Base-by-base conservation (phyloP, 2,888 invertebrate genomes). In the Platerodrilus igneus region DNA sequence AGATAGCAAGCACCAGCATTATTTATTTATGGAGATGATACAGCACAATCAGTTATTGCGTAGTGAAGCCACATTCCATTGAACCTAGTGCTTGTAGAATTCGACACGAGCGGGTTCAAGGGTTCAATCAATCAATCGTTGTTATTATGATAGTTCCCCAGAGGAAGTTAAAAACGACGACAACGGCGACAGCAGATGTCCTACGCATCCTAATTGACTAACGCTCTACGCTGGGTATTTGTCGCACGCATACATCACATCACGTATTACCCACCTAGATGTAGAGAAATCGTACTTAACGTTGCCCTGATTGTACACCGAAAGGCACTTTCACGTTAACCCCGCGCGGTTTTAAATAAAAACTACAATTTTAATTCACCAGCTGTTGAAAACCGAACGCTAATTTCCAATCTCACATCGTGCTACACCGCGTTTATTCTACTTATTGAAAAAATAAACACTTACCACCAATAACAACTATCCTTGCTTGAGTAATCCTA, bases 321-420 rank as follows among this genome's bases (percentile, higher is more conserved):
- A 43, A 48, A 49, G 54, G 50, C 56, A 56, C 56, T 56, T 56
- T 56, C 56, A 56, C 56, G 53, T 46, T 32, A 41, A 51, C 45
- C 43, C 52, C 43, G n/a, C n/a, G n/a, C n/a, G n/a, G n/a, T n/a
- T n/a, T n/a, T n/a, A n/a, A n/a, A n/a, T n/a, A n/a, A n/a, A n/a
- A n/a, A n/a, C n/a, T n/a, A n/a, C n/a, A n/a, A n/a, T n/a, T n/a
- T n/a, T n/a, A n/a, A n/a, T n/a, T n/a, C n/a, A n/a, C n/a, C n/a
- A n/a, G n/a, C n/a, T n/a, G n/a, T n/a, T n/a, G n/a, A n/a, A n/a
- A n/a, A n/a, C n/a, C n/a, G n/a, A n/a, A n/a, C n/a, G n/a, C n/a
- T n/a, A n/a, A n/a, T n/a, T n/a, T n/a, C n/a, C n/a, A n/a, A n/a
- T n/a, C n/a, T n/a, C n/a, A n/a, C n/a, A n/a, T n/a, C n/a, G n/a